Base-by-base conservation (phyloP, 1,140 invertebrate genomes). In the Camponotus pennsylvanicus region DNA sequence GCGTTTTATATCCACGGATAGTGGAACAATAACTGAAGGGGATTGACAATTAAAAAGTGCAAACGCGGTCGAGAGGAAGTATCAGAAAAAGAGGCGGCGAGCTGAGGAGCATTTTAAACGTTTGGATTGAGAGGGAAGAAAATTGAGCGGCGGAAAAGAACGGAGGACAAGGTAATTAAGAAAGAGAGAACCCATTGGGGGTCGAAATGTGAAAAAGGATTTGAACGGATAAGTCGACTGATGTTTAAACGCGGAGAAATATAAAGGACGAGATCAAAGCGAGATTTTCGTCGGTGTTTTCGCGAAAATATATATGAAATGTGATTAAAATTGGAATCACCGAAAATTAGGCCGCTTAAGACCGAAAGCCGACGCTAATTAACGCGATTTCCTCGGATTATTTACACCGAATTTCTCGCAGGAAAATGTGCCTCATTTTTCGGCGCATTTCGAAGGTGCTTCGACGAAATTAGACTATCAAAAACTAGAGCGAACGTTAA, bases 131-230 rank as follows among this genome's bases (percentile, higher is more conserved):
- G 69, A 71, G 49, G 37, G 13, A 42, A 13, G 52, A 59, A 21
- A 42, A 82, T 71, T 13, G 55, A 61, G 4, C 34, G 15, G 63
- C 61, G 37, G 37, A 71, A 59, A 71, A 82, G 49, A 18, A 40
- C 37, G 37, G 21, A 32, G 37, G 9, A 59, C 27, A 71, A 11
- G 67, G 40, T 55, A 73, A 82, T 82, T 82, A 82, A 82, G 21
- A 18, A 59, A 27, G 1, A 42, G 37, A 69, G 40, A 15, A 1
- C 37, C 13, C 45, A 59, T 42, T 32, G 78, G 21, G n/a, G 67
- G 69, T 59, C 18, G 55, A 45, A 57, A 82, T 11, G 40, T 59
- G 67, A 59, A 73, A 59, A 61, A 21, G 37, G 40, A 73, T 27
- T 45, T 40, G 52, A 59, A 55, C 55, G 27, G 11, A 71, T 82